These are phyloP conservation scores for Eucriotettix oculatus DNA, from an alignment of 2,888 invertebrate genomes.

Conservation along the genomic window DNA sequence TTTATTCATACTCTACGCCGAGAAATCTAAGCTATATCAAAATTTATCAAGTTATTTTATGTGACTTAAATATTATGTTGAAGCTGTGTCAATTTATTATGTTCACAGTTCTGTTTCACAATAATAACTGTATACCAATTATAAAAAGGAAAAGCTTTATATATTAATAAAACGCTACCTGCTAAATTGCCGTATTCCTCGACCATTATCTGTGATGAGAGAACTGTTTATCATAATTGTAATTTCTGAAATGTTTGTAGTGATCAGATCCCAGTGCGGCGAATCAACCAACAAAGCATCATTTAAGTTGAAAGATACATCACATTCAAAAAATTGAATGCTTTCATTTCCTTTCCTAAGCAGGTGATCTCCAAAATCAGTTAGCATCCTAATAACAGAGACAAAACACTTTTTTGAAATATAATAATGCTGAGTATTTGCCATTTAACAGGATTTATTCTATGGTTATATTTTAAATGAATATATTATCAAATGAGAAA, in stretches of 20 bases:
- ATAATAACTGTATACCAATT: too few species aligned
- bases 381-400: conserved; percentile 27
- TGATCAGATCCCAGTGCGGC: conserved; percentile 71
- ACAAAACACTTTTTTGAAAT: not conserved
- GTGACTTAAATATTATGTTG: too few species aligned
- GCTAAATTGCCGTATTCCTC: conserved; percentile 76
- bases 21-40: too few species aligned
- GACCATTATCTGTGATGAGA: conserved; percentile 71
- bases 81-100: too few species aligned
- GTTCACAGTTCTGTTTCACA: not conserved
- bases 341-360: conserved; percentile 77
- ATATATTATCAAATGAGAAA: not conserved
- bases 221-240: conserved; percentile 76
- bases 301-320: conserved; percentile 60
- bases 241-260: conserved; percentile 78
- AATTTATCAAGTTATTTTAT: too few species aligned
- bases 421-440: not conserved
- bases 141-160: not conserved
- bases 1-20: too few species aligned
- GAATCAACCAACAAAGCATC: conserved; percentile 72
- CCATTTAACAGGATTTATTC: not conserved
- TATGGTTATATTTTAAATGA: not conserved
- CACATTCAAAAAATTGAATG: conserved; percentile 60
- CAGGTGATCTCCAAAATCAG: conserved; percentile 72
- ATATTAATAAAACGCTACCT: conserved; percentile 17